A percentile compares a stretch with the other conserved stretches of the same genome.
phyloP scores from a whole-genome alignment of 2,113 vertebrate species.

The Tychaedon coryphoeus region DNA sequence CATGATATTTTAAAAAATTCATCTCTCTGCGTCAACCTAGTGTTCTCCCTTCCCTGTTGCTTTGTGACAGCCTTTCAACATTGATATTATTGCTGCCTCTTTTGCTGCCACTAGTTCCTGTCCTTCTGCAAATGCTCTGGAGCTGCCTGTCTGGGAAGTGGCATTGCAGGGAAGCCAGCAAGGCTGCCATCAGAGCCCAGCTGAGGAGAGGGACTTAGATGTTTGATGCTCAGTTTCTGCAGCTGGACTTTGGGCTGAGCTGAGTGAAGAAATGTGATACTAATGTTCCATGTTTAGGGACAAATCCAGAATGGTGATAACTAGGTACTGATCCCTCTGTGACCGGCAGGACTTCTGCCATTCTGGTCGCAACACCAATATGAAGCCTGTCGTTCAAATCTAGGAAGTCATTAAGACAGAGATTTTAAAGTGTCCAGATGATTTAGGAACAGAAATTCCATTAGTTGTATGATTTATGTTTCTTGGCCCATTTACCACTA shows the following conservation, averaged over 20 bases:
- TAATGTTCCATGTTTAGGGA: background rate
- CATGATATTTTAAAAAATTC: fast-evolving
- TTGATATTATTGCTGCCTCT: background rate
- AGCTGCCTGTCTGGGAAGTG: fast-evolving
- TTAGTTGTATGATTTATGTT: background rate
- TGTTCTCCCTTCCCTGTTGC: background rate
- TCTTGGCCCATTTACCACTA: background rate
- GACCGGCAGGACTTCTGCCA: background rate
- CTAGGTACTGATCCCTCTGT: fast-evolving
- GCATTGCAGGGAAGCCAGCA: background rate
- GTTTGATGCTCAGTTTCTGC: background rate
- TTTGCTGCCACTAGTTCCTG: background rate
- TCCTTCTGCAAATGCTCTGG: background rate
- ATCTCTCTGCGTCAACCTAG: background rate
- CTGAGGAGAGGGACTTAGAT: background rate
- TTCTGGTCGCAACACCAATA: background rate
- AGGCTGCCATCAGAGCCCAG: background rate
- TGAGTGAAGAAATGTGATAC: background rate
- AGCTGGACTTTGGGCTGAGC: background rate
- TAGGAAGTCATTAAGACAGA: background rate
- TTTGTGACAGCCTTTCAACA: background rate
- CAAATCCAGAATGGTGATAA: background rate
- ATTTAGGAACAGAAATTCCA: background rate
- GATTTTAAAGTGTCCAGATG: background rate
- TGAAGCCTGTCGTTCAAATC: background rate